Conservation (phyloP, 2,888 invertebrate species). For the Unio pictorum region DNA sequence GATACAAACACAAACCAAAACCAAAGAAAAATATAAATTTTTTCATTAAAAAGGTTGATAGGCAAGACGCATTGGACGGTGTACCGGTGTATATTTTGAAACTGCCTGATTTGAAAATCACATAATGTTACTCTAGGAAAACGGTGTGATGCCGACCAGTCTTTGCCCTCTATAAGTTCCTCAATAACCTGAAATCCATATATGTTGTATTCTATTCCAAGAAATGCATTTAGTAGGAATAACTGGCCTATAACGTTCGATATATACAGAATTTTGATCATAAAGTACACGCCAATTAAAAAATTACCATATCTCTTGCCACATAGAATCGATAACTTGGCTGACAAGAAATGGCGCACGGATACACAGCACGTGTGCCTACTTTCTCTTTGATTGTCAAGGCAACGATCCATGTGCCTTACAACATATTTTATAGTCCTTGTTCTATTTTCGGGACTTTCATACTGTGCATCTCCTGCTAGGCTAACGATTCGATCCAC, state of each 20-base stretch:
- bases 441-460: conserved; percentile 72
- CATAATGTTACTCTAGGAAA: conserved; percentile 70
- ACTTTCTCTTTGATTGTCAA: conserved; percentile 68
- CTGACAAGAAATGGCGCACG: conserved; percentile 62
- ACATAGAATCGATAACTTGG: conserved; percentile 63
- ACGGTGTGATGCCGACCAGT: conserved; percentile 63
- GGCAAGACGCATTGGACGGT: conserved; percentile 66
- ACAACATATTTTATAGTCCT: conserved; percentile 73
- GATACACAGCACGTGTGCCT: conserved; percentile 64
- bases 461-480: conserved; percentile 70
- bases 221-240: conserved; percentile 72
- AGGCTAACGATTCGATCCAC: conserved; percentile 70
- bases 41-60: conserved; percentile 68
- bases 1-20: conserved; percentile 70
- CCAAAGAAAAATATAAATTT: conserved; percentile 71
- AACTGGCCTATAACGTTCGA: conserved; percentile 72
- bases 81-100: conserved; percentile 66
- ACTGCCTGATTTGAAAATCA: conserved; percentile 69
- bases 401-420: conserved; percentile 73
- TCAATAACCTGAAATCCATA: conserved; percentile 72
- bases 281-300: conserved; percentile 71
- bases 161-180: conserved; percentile 70
- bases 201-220: conserved; percentile 69
- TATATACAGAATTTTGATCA: conserved; percentile 71
- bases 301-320: conserved; percentile 73